Evolutionary conservation across 2,113 vertebrate genomes (phyloP).

Genomic region (Jaculus jaculus): DNA sequence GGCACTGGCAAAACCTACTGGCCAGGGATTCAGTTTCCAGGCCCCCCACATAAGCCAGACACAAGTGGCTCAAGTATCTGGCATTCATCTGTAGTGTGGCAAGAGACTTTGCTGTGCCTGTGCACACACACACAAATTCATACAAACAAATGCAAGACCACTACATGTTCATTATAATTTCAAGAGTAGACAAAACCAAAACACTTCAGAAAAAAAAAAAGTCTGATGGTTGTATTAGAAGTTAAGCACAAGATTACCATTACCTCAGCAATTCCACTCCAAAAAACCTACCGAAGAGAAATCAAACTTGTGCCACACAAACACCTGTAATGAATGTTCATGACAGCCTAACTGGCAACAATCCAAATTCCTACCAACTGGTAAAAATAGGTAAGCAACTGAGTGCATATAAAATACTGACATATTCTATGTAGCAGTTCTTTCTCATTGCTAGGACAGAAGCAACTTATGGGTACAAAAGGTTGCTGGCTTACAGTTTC

Average conservation of each 20-base stretch:
- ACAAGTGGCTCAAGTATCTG: too few relatives aligned
- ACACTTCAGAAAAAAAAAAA: neutral
- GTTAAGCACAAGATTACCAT: neutral
- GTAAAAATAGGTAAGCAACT: neutral
- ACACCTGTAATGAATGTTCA: neutral
- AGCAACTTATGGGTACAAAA: too few relatives aligned
- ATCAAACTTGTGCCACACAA: neutral
- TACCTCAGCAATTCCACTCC: neutral
- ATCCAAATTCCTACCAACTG: neutral
- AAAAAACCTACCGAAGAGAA: conserved; percentile 19
- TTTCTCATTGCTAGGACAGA: too few relatives aligned
- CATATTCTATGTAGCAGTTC: neutral
- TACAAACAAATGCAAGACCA: conserved; percentile 41
- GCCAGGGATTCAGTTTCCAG: too few relatives aligned
- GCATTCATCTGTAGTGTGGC: too few relatives aligned
- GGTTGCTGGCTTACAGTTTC: too few relatives aligned
- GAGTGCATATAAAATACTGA: neutral
- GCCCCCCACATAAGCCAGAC: too few relatives aligned
- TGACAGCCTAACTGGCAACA: neutral
- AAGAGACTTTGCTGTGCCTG: too few relatives aligned
- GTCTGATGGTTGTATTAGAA: neutral
- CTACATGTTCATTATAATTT: neutral
- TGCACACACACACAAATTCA: neutral
- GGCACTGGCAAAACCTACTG: too few relatives aligned
- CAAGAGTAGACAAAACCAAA: conserved; percentile 22